Percentiles rank a stretch among this genome's conserved stretches.
Conservation (phyloP, 2,888 invertebrate genomes). For the Nomada ferruginata region DNA sequence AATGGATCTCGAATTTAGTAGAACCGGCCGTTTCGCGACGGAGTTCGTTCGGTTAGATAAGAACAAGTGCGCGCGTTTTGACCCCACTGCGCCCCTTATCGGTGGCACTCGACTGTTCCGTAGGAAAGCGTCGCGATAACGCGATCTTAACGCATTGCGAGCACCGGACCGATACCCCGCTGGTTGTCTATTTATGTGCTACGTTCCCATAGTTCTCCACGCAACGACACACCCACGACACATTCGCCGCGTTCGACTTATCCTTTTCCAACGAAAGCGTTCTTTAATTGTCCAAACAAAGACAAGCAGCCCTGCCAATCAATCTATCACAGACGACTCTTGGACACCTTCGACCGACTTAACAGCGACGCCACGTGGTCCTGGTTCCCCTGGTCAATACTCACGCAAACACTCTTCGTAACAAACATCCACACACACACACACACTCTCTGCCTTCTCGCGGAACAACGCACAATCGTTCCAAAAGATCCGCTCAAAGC, state of each 20-base stretch:
- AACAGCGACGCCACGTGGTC: no score
- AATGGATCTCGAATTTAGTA: neutral
- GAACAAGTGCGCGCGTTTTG: slow-evolving; percentile 60
- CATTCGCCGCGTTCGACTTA: neutral
- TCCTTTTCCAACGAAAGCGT: no score
- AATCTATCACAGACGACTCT: no score
- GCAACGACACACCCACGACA: neutral
- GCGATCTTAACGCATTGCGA: slow-evolving; percentile 1
- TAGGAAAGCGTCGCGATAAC: slow-evolving; percentile 29
- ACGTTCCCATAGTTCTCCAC: slow-evolving; percentile 9
- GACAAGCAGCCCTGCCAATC: no score
- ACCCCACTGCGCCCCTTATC: slow-evolving; percentile 53
- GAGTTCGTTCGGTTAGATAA: slow-evolving; percentile 55
- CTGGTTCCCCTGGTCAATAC: no score
- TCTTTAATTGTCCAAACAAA: no score
- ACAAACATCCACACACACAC: no score
- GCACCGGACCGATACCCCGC: slow-evolving; percentile 20
- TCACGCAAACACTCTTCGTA: no score
- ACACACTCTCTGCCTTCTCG: no score
- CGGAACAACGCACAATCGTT: no score
- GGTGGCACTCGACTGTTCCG: slow-evolving; percentile 10
- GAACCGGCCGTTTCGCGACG: slow-evolving; percentile 44
- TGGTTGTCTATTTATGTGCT: slow-evolving; percentile 25
- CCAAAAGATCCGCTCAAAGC: neutral
- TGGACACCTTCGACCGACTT: no score